These are phyloP conservation scores for Anomalospiza imberbis DNA, from an alignment of 2,797 vertebrate genomes.

Conservation along the genomic window DNA sequence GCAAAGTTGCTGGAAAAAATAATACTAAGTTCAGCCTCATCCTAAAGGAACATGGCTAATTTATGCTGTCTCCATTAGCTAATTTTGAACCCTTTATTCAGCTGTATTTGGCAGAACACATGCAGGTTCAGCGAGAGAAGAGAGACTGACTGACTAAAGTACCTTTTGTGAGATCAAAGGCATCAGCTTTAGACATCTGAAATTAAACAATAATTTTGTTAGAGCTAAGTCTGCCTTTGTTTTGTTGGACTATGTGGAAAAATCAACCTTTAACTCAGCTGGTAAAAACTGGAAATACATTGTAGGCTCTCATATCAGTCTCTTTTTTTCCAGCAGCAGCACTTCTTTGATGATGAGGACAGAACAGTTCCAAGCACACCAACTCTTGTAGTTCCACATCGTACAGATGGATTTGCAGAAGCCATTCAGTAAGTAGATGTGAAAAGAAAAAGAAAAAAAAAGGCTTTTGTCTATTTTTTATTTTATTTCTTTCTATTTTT, in stretches of 20 bases:
- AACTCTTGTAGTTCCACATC: constrained; percentile 89
- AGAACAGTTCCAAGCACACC: constrained; percentile 94
- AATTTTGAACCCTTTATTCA: neutral
- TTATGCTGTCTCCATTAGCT: neutral
- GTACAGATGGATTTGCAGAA: constrained; percentile 91
- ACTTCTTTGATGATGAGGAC: constrained; percentile 94
- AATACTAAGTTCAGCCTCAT: neutral
- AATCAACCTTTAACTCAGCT: neutral
- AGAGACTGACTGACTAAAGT: neutral
- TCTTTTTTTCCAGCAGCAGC: constrained; percentile 79
- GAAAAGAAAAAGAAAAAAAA: neutral
- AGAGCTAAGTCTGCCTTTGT: neutral
- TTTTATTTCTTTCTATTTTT: neutral
- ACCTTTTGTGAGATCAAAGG: neutral
- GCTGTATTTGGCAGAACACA: neutral
- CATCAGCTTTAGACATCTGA: neutral
- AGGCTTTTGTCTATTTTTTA: neutral
- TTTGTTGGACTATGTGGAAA: neutral
- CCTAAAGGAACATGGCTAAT: neutral
- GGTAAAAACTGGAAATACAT: neutral
- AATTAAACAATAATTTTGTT: neutral
- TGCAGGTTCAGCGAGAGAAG: neutral
- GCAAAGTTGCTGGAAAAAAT: neutral
- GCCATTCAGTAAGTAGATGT: constrained; percentile 87
- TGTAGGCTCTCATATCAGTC: neutral